Evolutionary conservation across 2,797 vertebrate species (phyloP).

Genomic region (Sorex maritimensis): DNA sequence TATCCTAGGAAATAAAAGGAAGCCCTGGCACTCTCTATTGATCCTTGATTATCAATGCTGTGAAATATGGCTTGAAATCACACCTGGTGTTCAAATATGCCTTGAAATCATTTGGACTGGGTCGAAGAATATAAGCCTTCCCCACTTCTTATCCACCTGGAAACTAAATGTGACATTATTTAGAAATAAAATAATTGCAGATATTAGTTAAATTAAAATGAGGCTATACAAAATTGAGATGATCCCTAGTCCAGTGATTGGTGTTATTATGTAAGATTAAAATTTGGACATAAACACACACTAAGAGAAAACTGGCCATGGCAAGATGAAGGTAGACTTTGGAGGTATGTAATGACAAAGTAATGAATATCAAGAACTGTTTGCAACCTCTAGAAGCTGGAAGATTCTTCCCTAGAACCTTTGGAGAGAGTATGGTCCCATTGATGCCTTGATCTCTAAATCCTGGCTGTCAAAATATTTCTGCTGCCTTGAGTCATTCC

Average conservation of each 20-base stretch:
- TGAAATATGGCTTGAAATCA: background rate
- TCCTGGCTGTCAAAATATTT: background rate
- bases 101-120: background rate
- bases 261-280: slow-evolving; percentile 37
- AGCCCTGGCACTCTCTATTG: background rate
- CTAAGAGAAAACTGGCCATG: background rate
- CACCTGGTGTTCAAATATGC: slow-evolving; percentile 8
- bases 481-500: background rate
- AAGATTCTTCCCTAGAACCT: background rate
- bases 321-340: background rate
- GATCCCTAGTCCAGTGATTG: background rate
- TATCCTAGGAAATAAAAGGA: slow-evolving; percentile 12
- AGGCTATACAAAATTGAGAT: background rate
- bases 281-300: background rate
- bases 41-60: background rate
- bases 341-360: background rate
- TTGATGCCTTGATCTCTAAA: slow-evolving; percentile 30
- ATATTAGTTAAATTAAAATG: slow-evolving; percentile 53
- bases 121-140: background rate
- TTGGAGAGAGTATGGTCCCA: background rate
- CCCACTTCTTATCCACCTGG: background rate
- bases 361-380: background rate
- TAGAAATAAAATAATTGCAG: background rate
- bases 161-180: slow-evolving; percentile 22
- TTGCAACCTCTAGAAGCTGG: slow-evolving; percentile 3